phyloP scores from a whole-genome alignment of 2,797 vertebrate species.

The Protosalanx chinensis region DNA sequence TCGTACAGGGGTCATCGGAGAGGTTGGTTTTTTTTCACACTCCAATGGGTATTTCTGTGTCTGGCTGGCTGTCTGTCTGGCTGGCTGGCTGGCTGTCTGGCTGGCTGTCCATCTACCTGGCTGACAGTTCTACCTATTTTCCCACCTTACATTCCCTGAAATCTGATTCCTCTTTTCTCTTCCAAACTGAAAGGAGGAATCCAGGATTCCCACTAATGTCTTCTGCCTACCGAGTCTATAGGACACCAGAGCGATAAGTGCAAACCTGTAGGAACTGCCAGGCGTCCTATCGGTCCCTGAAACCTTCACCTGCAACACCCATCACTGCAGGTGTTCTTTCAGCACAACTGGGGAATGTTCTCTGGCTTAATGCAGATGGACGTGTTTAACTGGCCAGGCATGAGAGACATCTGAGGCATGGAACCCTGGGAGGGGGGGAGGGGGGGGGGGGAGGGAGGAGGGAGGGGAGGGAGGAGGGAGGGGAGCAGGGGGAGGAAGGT shows the following conservation, averaged over 20 bases:
- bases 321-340: slow-evolving; percentile 10
- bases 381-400: slow-evolving; percentile 48
- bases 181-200: too few relatives aligned
- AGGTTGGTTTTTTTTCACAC: slow-evolving; percentile 45
- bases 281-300: too few relatives aligned
- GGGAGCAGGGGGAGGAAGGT: background rate
- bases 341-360: background rate
- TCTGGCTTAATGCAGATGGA: slow-evolving; percentile 45
- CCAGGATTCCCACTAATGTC: too few relatives aligned
- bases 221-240: too few relatives aligned
- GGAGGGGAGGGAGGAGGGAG: slow-evolving; percentile 10
- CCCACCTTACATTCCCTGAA: too few relatives aligned
- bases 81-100: background rate
- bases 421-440: slow-evolving; percentile 7
- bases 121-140: too few relatives aligned
- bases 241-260: too few relatives aligned
- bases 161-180: too few relatives aligned
- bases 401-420: slow-evolving; percentile 45
- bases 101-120: background rate
- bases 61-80: slow-evolving; percentile 27
- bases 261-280: too few relatives aligned
- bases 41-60: slow-evolving; percentile 19
- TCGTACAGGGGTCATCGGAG: slow-evolving; percentile 38
- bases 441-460: slow-evolving; percentile 10
- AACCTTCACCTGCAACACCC: slow-evolving; percentile 7